A percentile compares a stretch with the other conserved stretches of the same genome.
These are phyloP conservation scores for Alectura lathami DNA, from an alignment of 2,113 vertebrate species.

Conservation along the genomic window DNA sequence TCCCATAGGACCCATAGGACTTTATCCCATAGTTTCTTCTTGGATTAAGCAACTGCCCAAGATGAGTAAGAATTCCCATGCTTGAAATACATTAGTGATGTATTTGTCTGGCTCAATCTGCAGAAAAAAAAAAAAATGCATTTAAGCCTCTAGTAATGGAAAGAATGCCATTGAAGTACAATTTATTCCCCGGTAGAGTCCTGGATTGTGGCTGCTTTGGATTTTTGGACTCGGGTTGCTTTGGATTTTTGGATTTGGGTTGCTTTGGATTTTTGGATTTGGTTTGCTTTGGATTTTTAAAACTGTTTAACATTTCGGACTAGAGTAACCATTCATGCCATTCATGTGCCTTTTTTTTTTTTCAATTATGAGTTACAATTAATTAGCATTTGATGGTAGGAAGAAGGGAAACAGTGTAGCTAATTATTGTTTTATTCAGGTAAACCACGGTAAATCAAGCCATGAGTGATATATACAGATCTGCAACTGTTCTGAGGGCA, in stretches of 20 bases:
- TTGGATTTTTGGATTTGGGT: too few species aligned
- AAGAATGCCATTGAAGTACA: background rate
- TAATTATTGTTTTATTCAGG: constrained; percentile 49
- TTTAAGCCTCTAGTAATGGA: background rate
- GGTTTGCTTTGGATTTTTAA: constrained; percentile 18
- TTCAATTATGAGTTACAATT: constrained; percentile 9
- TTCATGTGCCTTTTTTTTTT: background rate
- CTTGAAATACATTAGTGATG: background rate
- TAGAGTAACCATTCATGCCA: background rate
- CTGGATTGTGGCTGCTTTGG: background rate
- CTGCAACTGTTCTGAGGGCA: constrained; percentile 10
- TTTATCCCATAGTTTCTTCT: background rate
- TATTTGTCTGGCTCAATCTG: background rate
- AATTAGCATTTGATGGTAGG: constrained; percentile 8
- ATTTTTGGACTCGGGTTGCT: background rate
- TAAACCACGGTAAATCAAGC: constrained; percentile 40
- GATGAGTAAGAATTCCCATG: background rate
- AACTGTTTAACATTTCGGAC: constrained; percentile 13
- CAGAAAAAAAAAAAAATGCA: background rate
- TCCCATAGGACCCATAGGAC: background rate
- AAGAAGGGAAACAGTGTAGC: background rate
- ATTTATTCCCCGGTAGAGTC: background rate
- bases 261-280: background rate
- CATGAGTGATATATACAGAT: constrained; percentile 24
- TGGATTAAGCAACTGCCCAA: background rate